A percentile compares a stretch with the other conserved stretches of the same genome.
These are phyloP conservation scores for Limenitis arthemis DNA, from an alignment of 2,888 invertebrate species.

Conservation along the genomic window DNA sequence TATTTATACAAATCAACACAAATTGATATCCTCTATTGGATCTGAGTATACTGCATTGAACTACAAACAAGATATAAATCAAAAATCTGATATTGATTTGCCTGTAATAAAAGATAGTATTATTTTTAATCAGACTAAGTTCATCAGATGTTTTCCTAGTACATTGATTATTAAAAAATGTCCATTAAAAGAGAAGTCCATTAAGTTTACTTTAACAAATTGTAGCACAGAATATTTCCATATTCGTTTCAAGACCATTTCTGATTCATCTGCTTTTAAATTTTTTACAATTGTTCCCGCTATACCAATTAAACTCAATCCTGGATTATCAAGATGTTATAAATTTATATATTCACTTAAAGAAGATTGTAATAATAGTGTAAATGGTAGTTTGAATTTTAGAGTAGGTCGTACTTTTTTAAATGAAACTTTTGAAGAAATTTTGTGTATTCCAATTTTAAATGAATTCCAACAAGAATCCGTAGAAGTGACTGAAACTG, in stretches of 20 bases:
- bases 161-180: conserved; percentile 34
- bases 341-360: conserved; percentile 40
- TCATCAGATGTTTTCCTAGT: conserved; percentile 36
- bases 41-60: conserved; percentile 31
- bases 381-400: conserved; percentile 38
- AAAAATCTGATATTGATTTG: conserved; percentile 9
- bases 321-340: conserved; percentile 41
- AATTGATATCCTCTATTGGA: conserved; percentile 36
- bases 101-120: conserved; percentile 29
- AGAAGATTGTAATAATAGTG: conserved; percentile 27
- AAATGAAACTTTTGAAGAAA: conserved; percentile 30
- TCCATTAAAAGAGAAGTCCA: conserved; percentile 33
- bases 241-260: conserved; percentile 40
- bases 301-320: conserved; percentile 39
- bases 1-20: conserved; percentile 43
- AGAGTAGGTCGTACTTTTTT: conserved; percentile 37
- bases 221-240: conserved; percentile 35
- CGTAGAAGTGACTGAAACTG: conserved; percentile 35
- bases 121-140: conserved; percentile 28
- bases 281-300: conserved; percentile 36
- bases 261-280: conserved; percentile 37
- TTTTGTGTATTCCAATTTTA: conserved; percentile 41
- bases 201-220: conserved; percentile 44
- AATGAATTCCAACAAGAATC: conserved; percentile 29
- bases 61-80: conserved; percentile 16